Evolutionary conservation across 2,113 vertebrate genomes (phyloP).

Genomic region (Cynopterus brachyotis): DNA sequence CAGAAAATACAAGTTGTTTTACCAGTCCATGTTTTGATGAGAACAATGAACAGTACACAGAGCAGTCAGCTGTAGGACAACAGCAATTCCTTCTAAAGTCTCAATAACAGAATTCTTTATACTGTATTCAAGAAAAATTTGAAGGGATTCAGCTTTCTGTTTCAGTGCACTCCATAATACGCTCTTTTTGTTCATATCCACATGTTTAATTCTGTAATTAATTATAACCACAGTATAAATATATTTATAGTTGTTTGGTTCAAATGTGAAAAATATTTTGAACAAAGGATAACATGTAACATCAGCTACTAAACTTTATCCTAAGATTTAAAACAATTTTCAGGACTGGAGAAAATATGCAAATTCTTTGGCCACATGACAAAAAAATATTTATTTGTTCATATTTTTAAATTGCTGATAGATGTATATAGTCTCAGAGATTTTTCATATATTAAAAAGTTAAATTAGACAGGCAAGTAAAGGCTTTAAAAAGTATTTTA

Average conservation of each 20-base stretch:
- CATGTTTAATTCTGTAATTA: conserved; percentile 80
- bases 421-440: background rate
- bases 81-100: conserved; percentile 86
- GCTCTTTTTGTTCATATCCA: conserved; percentile 87
- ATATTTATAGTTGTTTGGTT: background rate
- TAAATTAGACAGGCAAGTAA: conserved; percentile 29
- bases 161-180: conserved; percentile 87
- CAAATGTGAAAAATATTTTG: conserved; percentile 25
- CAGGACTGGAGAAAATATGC: background rate
- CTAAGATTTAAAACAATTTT: conserved; percentile 25
- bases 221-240: conserved; percentile 63
- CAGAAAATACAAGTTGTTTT: conserved; percentile 64
- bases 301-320: conserved; percentile 32
- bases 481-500: background rate
- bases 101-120: conserved; percentile 66
- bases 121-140: conserved; percentile 82
- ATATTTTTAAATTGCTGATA: background rate
- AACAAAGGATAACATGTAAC: background rate
- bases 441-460: conserved; percentile 51
- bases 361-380: background rate
- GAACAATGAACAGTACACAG: conserved; percentile 85
- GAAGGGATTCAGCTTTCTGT: conserved; percentile 85
- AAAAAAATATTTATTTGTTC: conserved; percentile 31
- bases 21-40: conserved; percentile 71
- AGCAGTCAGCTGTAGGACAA: conserved; percentile 88